phyloP scores from a whole-genome alignment of 1,140 invertebrate species.

The Delia radicum region DNA sequence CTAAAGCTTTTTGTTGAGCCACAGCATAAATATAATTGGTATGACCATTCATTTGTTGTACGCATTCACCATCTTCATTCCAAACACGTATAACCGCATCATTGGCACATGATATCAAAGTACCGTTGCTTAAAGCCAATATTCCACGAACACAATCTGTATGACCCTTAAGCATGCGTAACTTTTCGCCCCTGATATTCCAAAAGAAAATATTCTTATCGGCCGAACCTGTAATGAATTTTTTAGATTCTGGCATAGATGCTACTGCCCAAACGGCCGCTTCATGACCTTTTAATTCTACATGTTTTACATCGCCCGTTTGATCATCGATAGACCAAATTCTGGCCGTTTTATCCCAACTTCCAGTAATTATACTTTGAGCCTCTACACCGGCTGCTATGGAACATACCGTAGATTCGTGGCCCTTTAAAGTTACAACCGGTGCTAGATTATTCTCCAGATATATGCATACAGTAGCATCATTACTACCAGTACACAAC shows the following conservation, averaged over 20 bases:
- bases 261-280: conserved; percentile 88
- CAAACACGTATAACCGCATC: conserved; percentile 84
- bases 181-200: conserved; percentile 62
- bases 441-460: conserved; percentile 63
- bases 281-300: conserved; percentile 70
- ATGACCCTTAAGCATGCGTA: conserved; percentile 66
- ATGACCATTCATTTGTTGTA: conserved; percentile 79
- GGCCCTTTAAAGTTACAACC: conserved; percentile 71
- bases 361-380: conserved; percentile 66
- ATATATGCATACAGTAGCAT: conserved; percentile 80
- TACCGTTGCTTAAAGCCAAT: conserved; percentile 65
- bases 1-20: conserved; percentile 62
- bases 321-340: conserved; percentile 69
- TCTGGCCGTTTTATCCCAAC: conserved; percentile 87
- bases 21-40: conserved; percentile 72
- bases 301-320: conserved; percentile 58
- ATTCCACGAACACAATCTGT: conserved; percentile 87
- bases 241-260: conserved; percentile 59
- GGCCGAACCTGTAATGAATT: conserved; percentile 82
- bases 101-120: conserved; percentile 88
- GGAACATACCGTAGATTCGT: conserved; percentile 70
- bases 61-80: conserved; percentile 75
- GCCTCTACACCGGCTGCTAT: conserved; percentile 55
- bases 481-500: conserved; percentile 82
- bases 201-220: conserved; percentile 89